A percentile compares a stretch with the other conserved stretches of the same genome.
These are phyloP conservation scores for Psilopsiagon aymara DNA, from an alignment of 2,113 vertebrate genomes.

Conservation along the genomic window DNA sequence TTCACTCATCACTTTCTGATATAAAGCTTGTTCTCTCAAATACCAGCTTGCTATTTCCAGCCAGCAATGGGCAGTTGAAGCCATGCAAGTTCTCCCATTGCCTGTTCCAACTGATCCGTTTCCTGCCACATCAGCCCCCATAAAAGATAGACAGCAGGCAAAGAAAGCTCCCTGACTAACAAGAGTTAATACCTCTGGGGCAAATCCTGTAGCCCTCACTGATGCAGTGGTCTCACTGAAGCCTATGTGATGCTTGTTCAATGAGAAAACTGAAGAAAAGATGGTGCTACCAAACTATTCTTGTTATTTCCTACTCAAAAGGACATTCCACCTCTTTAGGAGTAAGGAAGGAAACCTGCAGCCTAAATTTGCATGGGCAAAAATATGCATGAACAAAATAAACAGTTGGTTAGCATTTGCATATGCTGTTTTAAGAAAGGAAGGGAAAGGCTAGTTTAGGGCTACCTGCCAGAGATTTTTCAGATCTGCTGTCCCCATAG, in stretches of 20 bases:
- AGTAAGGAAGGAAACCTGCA: not conserved
- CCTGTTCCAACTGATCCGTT: not conserved
- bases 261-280: not conserved
- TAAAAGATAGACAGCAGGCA: not conserved
- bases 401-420: constrained; percentile 19
- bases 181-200: not conserved
- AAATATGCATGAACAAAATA: constrained; percentile 31
- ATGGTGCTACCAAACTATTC: not conserved
- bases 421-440: not conserved
- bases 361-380: constrained; percentile 14
- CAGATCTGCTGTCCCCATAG: not conserved
- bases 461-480: not conserved
- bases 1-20: constrained; percentile 54
- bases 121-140: not conserved
- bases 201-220: not conserved
- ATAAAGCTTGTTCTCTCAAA: constrained; percentile 20
- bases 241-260: rapidly evolving
- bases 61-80: not conserved
- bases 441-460: not conserved
- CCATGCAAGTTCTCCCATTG: not conserved
- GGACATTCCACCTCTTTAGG: not conserved
- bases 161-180: not conserved
- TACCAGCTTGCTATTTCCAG: not conserved
- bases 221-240: not conserved
- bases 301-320: not conserved